Percentiles rank a stretch among this genome's conserved stretches.
These are phyloP conservation scores for Ormyrus thymus DNA, from an alignment of 2,888 invertebrate genomes.

Conservation along the genomic window DNA sequence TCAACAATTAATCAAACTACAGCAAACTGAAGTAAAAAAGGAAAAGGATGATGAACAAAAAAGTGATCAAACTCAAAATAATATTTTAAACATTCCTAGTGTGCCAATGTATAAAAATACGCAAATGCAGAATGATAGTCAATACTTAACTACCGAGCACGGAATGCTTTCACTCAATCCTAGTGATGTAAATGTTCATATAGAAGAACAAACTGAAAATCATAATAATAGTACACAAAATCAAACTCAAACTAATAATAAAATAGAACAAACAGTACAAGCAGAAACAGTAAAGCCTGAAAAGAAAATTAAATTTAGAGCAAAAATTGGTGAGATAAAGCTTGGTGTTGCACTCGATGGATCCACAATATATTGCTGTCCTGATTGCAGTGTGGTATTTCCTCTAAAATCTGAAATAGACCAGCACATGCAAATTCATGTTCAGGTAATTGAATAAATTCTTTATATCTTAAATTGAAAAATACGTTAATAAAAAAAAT, in stretches of 20 bases:
- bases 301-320: slow-evolving; percentile 72
- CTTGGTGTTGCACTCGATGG: slow-evolving; percentile 73
- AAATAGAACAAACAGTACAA: slow-evolving; percentile 66
- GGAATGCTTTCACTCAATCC: slow-evolving; percentile 68
- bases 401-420: slow-evolving; percentile 74
- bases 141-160: slow-evolving; percentile 66
- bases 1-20: slow-evolving; percentile 72
- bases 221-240: slow-evolving; percentile 57
- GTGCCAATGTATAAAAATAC: slow-evolving; percentile 68
- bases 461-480: not conserved
- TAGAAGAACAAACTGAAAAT: slow-evolving; percentile 63
- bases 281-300: slow-evolving; percentile 67
- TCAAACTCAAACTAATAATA: slow-evolving; percentile 56
- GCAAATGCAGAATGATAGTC: slow-evolving; percentile 65
- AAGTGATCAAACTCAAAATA: slow-evolving; percentile 67
- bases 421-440: slow-evolving; percentile 73
- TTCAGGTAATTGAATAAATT: slow-evolving; percentile 63
- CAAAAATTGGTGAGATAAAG: slow-evolving; percentile 74
- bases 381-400: slow-evolving; percentile 75
- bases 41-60: slow-evolving; percentile 68
- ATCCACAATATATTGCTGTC: slow-evolving; percentile 75
- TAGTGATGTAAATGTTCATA: slow-evolving; percentile 68
- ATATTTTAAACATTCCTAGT: slow-evolving; percentile 72
- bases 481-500: no score
- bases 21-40: slow-evolving; percentile 68